phyloP scores from a whole-genome alignment of 2,113 vertebrate genomes.

The Caranx ignobilis region DNA sequence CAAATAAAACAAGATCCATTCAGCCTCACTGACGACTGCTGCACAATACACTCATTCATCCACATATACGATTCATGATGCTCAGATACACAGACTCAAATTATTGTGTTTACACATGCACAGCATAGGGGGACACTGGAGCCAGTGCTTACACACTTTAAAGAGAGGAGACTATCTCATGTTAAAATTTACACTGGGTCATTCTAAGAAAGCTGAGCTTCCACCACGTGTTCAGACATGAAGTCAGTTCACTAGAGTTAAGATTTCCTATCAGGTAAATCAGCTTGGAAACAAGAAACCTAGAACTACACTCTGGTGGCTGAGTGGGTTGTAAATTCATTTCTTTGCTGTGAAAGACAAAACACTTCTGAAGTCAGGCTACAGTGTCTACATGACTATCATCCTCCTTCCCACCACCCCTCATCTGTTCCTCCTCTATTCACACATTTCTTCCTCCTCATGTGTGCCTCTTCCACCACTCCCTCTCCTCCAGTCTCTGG shows the following conservation, averaged over 20 bases:
- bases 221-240: no score
- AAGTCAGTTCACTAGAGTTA: no score
- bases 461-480: background rate
- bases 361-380: no score
- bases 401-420: background rate
- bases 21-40: background rate
- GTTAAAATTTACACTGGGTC: background rate
- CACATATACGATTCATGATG: background rate
- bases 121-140: background rate
- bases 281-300: no score
- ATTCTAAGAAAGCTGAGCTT: background rate
- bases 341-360: no score
- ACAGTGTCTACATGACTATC: no score
- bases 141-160: background rate
- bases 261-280: no score
- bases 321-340: no score
- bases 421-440: background rate
- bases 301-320: no score
- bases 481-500: background rate
- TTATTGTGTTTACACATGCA: background rate
- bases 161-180: background rate
- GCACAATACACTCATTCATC: conserved; percentile 34
- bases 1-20: conserved; percentile 10
- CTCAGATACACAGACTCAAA: background rate
- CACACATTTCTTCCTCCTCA: background rate